phyloP scores from a whole-genome alignment of 1,140 invertebrate genomes.

The Piezodorus guildinii region DNA sequence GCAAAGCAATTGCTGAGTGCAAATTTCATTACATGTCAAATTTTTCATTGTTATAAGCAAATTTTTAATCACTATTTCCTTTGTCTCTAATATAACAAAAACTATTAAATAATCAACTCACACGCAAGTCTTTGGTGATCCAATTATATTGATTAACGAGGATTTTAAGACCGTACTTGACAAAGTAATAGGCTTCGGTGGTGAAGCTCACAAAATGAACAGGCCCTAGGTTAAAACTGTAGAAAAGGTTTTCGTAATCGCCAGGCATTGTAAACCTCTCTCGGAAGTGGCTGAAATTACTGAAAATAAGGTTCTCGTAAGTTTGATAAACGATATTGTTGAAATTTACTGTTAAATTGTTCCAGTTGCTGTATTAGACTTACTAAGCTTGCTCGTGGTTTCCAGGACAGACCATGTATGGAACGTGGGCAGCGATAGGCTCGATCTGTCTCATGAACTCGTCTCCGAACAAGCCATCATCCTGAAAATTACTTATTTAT shows the following conservation, averaged over 20 bases:
- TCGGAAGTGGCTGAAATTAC: conserved; percentile 79
- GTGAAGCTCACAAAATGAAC: conserved; percentile 84
- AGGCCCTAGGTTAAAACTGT: conserved; percentile 85
- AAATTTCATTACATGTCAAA: no score
- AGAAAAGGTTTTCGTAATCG: conserved; percentile 59
- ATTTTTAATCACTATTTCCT: no score
- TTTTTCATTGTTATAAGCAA: no score
- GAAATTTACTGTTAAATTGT: neutral
- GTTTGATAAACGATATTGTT: conserved; percentile 3
- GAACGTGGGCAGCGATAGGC: conserved; percentile 70
- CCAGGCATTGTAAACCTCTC: conserved; percentile 82
- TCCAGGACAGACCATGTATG: conserved; percentile 85
- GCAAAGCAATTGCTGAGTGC: no score
- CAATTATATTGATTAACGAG: conserved; percentile 79
- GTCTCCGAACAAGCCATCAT: conserved; percentile 69
- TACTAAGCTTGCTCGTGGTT: conserved; percentile 82
- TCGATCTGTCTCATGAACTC: conserved; percentile 85
- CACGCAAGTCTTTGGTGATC: conserved; percentile 67
- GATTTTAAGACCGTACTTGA: conserved; percentile 74
- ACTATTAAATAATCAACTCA: no score
- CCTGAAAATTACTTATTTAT: conserved; percentile 31
- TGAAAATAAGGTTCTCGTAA: conserved; percentile 36
- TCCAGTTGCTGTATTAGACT: conserved; percentile 32
- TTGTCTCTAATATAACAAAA: no score
- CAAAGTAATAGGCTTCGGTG: conserved; percentile 91